Evolutionary conservation across 2,113 vertebrate species (phyloP).

Genomic region (Columba janthina): DNA sequence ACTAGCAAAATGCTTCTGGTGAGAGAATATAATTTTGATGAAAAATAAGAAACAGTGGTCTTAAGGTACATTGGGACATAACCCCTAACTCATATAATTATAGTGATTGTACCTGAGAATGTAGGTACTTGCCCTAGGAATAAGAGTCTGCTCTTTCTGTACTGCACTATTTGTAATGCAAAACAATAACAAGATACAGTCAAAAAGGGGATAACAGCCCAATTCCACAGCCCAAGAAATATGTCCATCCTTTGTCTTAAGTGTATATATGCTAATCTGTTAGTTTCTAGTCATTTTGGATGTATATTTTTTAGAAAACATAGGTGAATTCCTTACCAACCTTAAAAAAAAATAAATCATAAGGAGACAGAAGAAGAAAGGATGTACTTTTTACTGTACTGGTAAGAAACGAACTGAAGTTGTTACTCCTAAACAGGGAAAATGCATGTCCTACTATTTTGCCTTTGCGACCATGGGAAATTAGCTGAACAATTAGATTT

Average conservation of each 20-base stretch:
- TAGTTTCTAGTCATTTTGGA: not conserved
- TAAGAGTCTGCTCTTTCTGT: not conserved
- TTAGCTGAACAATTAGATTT: not conserved
- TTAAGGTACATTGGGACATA: not conserved
- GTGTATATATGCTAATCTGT: not conserved
- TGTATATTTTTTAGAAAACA: not conserved
- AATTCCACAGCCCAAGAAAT: not conserved
- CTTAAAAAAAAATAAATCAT: not conserved
- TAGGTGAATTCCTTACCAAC: not conserved
- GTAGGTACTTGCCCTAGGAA: not conserved
- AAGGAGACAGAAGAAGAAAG: not conserved
- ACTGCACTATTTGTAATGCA: not conserved
- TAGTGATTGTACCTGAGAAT: not conserved
- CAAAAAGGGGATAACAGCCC: not conserved
- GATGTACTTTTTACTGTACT: not conserved
- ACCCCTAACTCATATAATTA: not conserved
- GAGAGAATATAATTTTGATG: not conserved
- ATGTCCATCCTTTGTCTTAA: not conserved
- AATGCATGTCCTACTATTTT: not conserved
- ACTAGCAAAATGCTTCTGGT: constrained; percentile 24
- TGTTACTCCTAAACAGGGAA: not conserved
- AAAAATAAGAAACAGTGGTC: not conserved
- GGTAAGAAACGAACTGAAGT: not conserved
- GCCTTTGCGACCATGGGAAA: not conserved
- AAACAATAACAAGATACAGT: not conserved